A percentile compares a stretch with the other conserved stretches of the same genome.
Conservation (phyloP, 2,113 vertebrate genomes). For the Murina feae region DNA sequence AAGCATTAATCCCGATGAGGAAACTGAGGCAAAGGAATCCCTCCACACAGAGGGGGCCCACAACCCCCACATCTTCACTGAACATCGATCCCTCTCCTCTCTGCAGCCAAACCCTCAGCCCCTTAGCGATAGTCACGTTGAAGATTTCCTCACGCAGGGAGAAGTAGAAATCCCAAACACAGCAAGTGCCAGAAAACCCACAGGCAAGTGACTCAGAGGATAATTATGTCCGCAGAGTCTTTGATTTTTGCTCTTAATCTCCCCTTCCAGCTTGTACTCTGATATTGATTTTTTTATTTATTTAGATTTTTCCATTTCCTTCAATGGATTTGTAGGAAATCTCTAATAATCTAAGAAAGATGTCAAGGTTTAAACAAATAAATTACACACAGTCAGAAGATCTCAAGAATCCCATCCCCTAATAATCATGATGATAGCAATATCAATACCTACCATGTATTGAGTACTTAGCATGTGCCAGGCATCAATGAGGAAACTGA, state of each 20-base stretch:
- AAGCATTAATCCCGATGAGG: too few species aligned
- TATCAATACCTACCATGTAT: not conserved
- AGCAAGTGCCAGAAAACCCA: not conserved
- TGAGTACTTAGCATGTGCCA: not conserved
- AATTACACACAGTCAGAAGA: not conserved
- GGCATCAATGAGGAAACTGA: not conserved
- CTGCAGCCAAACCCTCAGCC: not conserved
- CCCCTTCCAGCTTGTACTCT: not conserved
- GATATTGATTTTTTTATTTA: not conserved
- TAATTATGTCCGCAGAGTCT: not conserved
- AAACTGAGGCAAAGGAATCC: too few species aligned
- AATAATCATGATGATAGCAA: fast-evolving
- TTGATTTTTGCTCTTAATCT: not conserved
- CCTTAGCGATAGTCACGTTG: fast-evolving
- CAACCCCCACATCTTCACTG: too few species aligned
- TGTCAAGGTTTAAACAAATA: not conserved
- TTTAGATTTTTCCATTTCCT: not conserved
- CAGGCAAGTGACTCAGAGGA: not conserved
- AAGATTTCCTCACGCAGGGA: not conserved
- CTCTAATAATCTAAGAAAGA: not conserved
- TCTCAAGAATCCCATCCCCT: not conserved
- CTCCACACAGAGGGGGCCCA: too few species aligned
- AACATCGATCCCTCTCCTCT: too few species aligned
- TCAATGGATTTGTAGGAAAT: not conserved
- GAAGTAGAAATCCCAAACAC: not conserved